These are phyloP conservation scores for Picus viridis DNA, from an alignment of 2,797 vertebrate species.

Conservation along the genomic window DNA sequence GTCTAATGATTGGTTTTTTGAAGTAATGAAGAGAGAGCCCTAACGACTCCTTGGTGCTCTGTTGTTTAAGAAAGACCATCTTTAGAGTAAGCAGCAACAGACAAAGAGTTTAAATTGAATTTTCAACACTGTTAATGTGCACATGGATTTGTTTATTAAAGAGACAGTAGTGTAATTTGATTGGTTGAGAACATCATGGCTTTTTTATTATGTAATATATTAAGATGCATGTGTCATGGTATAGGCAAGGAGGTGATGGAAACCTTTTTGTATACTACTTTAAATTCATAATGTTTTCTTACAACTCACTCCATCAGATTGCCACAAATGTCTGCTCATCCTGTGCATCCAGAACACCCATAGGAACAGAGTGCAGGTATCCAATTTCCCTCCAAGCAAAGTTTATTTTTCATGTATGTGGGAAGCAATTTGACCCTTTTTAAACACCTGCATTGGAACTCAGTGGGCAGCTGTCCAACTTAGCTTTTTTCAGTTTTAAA, in stretches of 20 bases:
- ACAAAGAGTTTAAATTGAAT: constrained; percentile 99
- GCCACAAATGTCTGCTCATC: constrained; percentile 36
- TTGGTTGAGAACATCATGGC: constrained; percentile 87
- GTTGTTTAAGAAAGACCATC: constrained; percentile 99
- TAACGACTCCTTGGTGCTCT: constrained; percentile 99
- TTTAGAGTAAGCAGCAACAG: constrained; percentile 97
- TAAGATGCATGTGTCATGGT: constrained; percentile 64
- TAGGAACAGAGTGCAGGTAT: constrained; percentile 24
- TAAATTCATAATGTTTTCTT: constrained; percentile 37
- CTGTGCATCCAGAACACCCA: constrained; percentile 25
- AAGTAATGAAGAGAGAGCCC: constrained; percentile 99
- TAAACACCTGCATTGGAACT: background rate
- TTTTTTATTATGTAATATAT: constrained; percentile 79
- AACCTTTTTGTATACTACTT: constrained; percentile 25
- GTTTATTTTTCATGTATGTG: constrained; percentile 32
- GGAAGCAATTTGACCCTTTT: background rate
- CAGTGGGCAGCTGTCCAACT: background rate
- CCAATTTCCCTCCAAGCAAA: background rate
- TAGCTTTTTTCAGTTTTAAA: background rate
- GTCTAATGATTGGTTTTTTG: constrained; percentile 99
- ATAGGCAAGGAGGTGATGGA: constrained; percentile 21
- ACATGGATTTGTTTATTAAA: constrained; percentile 94
- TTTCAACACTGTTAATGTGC: constrained; percentile 95
- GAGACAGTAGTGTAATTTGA: constrained; percentile 87
- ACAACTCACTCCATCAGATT: constrained; percentile 34